Evolutionary conservation across 2,888 invertebrate genomes (phyloP), one percentile per base, ranked within the genome.

Genomic region (Ramazzottius varieornatus): DNA sequence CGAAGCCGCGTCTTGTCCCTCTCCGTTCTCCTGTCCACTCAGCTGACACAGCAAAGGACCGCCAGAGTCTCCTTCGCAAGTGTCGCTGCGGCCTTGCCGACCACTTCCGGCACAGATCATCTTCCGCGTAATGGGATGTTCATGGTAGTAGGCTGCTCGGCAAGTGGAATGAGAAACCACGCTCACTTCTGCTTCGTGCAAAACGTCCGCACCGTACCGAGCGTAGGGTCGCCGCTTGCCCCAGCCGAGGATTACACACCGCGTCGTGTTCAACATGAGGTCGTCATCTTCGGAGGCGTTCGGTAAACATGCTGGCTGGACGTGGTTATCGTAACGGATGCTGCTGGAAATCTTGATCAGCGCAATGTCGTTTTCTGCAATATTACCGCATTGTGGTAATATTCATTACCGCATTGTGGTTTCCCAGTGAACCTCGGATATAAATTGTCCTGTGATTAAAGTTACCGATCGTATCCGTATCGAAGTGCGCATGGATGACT

Each of bases 21-120:
- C 29, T 13, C 29, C 54, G 4, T 8, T 13, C 20, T 54, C 54
- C 20, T n/a, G 4, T 24, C 24, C 20, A 24, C 54, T 29, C 4
- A 29, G 8, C 68, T 77, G 72, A 71, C 84, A 84, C 70, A 85
- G 77, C 32, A 85, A 75, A 0, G 85, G 85, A 0, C 85, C 84
- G 0, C 84, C 85, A 67, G 83, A 83, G 72, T 93, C 92, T 0
- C 92, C 92, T 0, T 89, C 88, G 75, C 92, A 92, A 0, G 91
- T 88, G 76, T 93, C 92, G 63, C 86, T 82, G 68, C 84, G 81
- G 1, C 91, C 90, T 1, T 85, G 83, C 64, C 79, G 78, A 66
- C 71, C 72, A 76, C 83, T 85, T 0, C 92, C 92, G 2, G 92
- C 92, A 73, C 92, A 93, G 74, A 93, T 85, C 88, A 93, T 92